Base-by-base conservation (phyloP, 1,140 invertebrate genomes). In the Arctopsyche grandis region DNA sequence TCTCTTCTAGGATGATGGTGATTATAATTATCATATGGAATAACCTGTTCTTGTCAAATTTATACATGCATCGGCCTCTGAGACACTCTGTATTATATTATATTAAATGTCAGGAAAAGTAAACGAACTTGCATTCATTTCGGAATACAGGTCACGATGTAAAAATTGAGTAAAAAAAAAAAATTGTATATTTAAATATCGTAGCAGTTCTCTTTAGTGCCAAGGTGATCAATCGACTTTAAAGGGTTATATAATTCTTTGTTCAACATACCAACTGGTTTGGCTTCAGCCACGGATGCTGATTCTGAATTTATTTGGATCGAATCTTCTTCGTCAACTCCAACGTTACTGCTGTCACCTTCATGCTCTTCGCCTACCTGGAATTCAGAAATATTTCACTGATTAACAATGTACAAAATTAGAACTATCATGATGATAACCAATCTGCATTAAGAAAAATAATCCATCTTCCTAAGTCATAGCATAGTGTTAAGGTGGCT, bases 251-350 rank as follows among this genome's bases (percentile, higher is more conserved):
- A 69, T 43, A 69, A 69, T 43, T 29, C 3, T 46, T 71, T 16
- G 44, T 16, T 22, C 9, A n/a, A 77, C 77, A 76, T 21, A 86
- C 92, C 92, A 44, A 93, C 89, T 71, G 93, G 93, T 84, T 92
- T 93, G 0, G 92, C 92, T 85, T 94, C 92, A 69, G 93, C 92
- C 48, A 94, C 90, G 0, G 90, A 90, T 9, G 90, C 89, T 76
- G 89, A 89, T 14, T 90, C 88, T 9, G 90, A 86, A 12, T 87
- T 88, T 9, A 90, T 86, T 12, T 87, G 84, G 1, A 89, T 86
- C 7, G 83, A 83, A 24, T 84, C 83, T 52, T 85, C 83, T n/a
- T 83, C 81, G 21, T 84, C 80, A 7, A 69, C 43, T 77, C 78
- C 83, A 83, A 48, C 24, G 9, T 86, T 81, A n/a, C n/a, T n/a